Evolutionary conservation across 2,113 vertebrate species (phyloP), one percentile per base, ranked within the genome.

Genomic region (Callaeas wilsoni): DNA sequence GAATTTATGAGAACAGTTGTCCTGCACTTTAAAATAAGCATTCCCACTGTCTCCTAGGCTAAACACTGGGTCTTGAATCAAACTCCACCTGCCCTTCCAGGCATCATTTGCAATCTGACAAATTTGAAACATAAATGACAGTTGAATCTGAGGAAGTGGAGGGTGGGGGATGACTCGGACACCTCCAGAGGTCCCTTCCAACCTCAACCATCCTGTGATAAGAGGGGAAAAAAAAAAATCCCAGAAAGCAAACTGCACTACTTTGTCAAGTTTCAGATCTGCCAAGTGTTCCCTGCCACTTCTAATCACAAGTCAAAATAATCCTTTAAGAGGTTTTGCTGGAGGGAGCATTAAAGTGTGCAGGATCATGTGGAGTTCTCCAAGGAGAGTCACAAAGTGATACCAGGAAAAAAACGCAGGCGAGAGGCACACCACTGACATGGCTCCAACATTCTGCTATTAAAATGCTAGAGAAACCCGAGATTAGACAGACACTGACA

Each of bases 271-370:
- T 62, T 68, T 82, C 65, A 62, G 63, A 67, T 69, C 75, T 94
- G 89, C 39, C 46, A 87, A 93, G 49, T 50, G 75, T 83, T 83
- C 55, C 39, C 84, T 85, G 78, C 50, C 60, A 93, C 63, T 89
- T 94, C 44, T 93, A 94, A 94, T 96, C 82, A 74, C 55, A 73
- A 91, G 55, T 62, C 79, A 85, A 84, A 76, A 32, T 96, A 95
- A 96, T 95, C 84, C 78, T 91, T 93, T 93, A 88, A 93, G 82
- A 96, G 62, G 65, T 93, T 97, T 96, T 94, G 53, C 93, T 93
- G 46, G 30, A 91, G 70, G 81, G 75, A 94, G 83, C 50, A 65
- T 55, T 94, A 86, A 32, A 85, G 52, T 20, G 1, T 80, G 47
- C 33, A 63, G 75, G 33, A 90, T 96, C 90, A 63, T 4, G 17